phyloP scores from a whole-genome alignment of 2,797 vertebrate genomes.

The Crossoptilon crossoptilon region DNA sequence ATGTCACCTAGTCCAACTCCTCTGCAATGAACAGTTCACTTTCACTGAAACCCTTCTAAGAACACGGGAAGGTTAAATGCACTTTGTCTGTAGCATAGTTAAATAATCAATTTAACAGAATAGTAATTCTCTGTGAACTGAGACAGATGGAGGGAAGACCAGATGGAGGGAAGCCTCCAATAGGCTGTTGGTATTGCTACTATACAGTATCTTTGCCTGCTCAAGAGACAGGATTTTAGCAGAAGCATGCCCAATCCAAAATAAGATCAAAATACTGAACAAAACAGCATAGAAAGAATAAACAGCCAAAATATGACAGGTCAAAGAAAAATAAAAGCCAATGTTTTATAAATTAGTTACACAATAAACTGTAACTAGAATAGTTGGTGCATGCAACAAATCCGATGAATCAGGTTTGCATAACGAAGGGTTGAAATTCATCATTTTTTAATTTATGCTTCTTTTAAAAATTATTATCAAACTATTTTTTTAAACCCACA shows the following conservation, averaged over 20 bases:
- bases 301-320: not conserved
- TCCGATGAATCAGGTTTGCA: not conserved
- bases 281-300: not conserved
- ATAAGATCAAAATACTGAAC: not conserved
- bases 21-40: not conserved
- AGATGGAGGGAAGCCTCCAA: not conserved
- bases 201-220: not conserved
- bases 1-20: too few relatives aligned
- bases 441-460: not conserved
- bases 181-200: not conserved
- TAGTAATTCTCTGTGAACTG: not conserved
- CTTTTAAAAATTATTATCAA: constrained; percentile 10
- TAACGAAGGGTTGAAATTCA: not conserved
- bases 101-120: not conserved
- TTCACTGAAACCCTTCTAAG: not conserved
- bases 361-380: not conserved
- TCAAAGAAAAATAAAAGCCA: not conserved
- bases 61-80: not conserved
- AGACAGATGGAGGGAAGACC: not conserved
- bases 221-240: not conserved
- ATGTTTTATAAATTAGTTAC: not conserved
- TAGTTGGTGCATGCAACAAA: not conserved
- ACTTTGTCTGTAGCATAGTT: not conserved
- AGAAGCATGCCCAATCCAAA: not conserved
- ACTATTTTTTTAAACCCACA: not conserved